These are phyloP conservation scores for Siniperca chuatsi DNA, from an alignment of 2,113 vertebrate species.

Conservation along the genomic window DNA sequence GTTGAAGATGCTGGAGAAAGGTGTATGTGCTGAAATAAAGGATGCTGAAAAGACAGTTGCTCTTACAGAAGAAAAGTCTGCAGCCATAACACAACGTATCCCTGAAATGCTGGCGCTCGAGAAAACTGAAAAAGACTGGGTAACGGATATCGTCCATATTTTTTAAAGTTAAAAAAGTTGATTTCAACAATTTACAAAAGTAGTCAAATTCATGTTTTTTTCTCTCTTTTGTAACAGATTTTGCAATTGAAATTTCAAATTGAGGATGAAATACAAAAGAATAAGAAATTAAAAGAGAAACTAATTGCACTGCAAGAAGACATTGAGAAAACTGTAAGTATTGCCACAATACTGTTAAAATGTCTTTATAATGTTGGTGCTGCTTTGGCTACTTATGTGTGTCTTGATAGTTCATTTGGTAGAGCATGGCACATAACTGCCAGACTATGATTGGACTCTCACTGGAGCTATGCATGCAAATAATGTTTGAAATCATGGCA, in stretches of 20 bases:
- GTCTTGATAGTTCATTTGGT: constrained; percentile 28
- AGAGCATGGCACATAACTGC: neutral
- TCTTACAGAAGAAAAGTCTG: constrained; percentile 76
- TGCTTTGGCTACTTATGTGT: constrained; percentile 17
- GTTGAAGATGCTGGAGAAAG: constrained; percentile 65
- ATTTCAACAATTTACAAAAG: neutral
- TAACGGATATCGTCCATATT: constrained; percentile 63
- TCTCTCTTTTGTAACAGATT: constrained; percentile 60
- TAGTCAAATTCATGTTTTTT: neutral
- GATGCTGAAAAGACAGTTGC: constrained; percentile 73
- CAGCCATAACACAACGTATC: constrained; percentile 69
- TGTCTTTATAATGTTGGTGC: neutral
- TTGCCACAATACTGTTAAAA: neutral
- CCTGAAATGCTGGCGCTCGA: constrained; percentile 75
- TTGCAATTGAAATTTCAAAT: constrained; percentile 58
- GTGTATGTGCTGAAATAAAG: constrained; percentile 72
- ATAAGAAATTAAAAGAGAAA: constrained; percentile 43
- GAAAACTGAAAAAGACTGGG: constrained; percentile 72
- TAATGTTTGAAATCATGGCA: constrained; percentile 25
- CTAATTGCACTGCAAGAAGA: constrained; percentile 59
- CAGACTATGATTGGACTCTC: constrained; percentile 8
- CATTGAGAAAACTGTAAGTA: constrained; percentile 75
- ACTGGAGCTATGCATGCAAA: constrained; percentile 30
- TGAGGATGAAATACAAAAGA: constrained; percentile 49
- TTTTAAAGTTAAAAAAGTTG: neutral